Evolutionary conservation across 2,888 invertebrate genomes (phyloP), one percentile per base, ranked within the genome.

Genomic region (Pollenia angustigena): DNA sequence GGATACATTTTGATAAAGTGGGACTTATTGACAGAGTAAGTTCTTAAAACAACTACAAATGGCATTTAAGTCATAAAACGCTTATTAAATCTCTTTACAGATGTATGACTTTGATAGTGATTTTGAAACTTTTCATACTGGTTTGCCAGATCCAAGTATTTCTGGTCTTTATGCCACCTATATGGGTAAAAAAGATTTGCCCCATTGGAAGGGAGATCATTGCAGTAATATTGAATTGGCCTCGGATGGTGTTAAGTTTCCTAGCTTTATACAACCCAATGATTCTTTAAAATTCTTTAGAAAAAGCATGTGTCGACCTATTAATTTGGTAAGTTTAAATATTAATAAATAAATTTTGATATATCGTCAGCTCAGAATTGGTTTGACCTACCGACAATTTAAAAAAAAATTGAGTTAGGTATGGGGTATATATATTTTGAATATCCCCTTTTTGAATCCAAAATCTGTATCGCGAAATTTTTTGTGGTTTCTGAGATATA

Each of bases 21-120:
- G 98, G 98, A 0, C 95, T 98, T 1, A 97, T 98, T 89, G 97
- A 98, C 93, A 94, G 97, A 93, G 97, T 97, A 93, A 95, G 95
- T 94, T 16, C 3, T 40, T 66, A 16, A 50, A 16, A 32, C 6
- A 10, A 4, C 58, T n/a, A n/a, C 1, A 14, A 4, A 1, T 10
- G n/a, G 10, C 23, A 3, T 2, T 12, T 44, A n/a, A 44, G 6
- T 54, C 4, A 6, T 6, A 32, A 12, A 58, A 69, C 48, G 42
- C 40, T 44, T 23, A 48, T 44, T 50, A 4, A 23, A 46, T 62
- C 52, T 16, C 9, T 46, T 16, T 58, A 62, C 60, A 97, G 97
- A 97, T 97, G 97, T 97, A 97, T 92, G 96, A 97, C 89, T 97
- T 97, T 90, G 94, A 95, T 0, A 96, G 96, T 0, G 97, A 97